A percentile compares a stretch with the other conserved stretches of the same genome.
Evolutionary conservation across 2,888 invertebrate species (phyloP).

Genomic region (Penaeus monodon): DNA sequence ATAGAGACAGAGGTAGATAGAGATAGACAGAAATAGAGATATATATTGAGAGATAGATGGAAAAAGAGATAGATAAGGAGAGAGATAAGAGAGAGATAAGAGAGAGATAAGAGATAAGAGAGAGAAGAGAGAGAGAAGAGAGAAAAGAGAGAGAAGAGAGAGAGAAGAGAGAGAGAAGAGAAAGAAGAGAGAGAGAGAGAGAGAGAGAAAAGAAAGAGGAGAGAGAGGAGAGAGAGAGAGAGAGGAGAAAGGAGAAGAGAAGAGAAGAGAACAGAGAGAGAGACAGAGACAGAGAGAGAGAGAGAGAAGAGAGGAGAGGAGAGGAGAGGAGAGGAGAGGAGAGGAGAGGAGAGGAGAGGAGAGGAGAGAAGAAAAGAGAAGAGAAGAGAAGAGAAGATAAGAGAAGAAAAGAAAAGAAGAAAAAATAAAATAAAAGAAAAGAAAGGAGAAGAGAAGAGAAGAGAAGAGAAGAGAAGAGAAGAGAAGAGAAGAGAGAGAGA

Average conservation of each 20-base stretch:
- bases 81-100: background rate
- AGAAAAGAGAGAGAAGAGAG: background rate
- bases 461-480: background rate
- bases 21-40: background rate
- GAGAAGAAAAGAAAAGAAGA: background rate
- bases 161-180: background rate
- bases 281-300: rapidly evolving
- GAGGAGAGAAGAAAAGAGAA: background rate
- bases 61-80: too few species aligned
- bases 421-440: background rate
- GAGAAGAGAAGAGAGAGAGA: background rate
- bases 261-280: background rate
- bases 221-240: background rate
- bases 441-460: background rate
- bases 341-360: background rate
- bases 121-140: background rate
- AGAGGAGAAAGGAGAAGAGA: background rate
- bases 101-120: too few species aligned
- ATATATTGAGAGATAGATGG: too few species aligned
- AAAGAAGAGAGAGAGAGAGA: too few species aligned
- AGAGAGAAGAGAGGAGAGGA: background rate
- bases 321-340: background rate
- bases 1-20: background rate
- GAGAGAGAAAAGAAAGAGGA: background rate
- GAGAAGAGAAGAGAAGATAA: too few species aligned